Evolutionary conservation across 1,140 invertebrate genomes (phyloP), one percentile per base, ranked within the genome.

Genomic region (Lepidurus couesii): DNA sequence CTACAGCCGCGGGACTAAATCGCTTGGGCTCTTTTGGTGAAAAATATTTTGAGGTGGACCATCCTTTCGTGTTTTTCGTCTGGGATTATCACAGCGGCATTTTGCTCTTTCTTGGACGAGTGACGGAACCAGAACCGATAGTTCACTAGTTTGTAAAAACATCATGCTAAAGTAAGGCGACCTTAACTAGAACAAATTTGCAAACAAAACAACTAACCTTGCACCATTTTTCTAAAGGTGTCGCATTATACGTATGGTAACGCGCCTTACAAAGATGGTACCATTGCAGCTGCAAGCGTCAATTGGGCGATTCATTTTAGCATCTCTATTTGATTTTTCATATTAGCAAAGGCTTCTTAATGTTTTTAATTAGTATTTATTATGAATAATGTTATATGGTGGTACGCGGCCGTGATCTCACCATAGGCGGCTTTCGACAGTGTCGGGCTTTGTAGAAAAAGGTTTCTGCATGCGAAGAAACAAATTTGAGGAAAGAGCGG

Each of bases 51-150:
- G 84, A 86, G 81, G 84, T 85, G 42, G 84, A 86, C 79, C 84
- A 85, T 75, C 84, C 85, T 1, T 86, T 86, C 78, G 73, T 86
- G n/a, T 85, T 86, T 80, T 83, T 86, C 77, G 83, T 86, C 73
- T 85, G 85, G 84, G 85, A 86, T 79, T 84, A 86, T 79, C 82
- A 82, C 74, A 84, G 80, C 65, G 84, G 84, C 74, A 84, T 82
- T 76, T 80, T 85, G 21, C 77, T 86, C 7, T 84, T 84, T 78
- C 83, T 86, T 81, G 85, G 85, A n/a, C 77, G 84, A 26, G 82
- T 86, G 7, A 82, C 81, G 16, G 44, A 81, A 45, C 84, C 84
- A 11, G 81, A 82, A 44, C 81, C 83, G 7, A 74, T 82, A 7
- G 47, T 75, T 21, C 43, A 76, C 11, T 81, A 79, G 53, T 65